Evolutionary conservation across 2,888 invertebrate genomes (phyloP), one percentile per base, ranked within the genome.

Genomic region (Eueremaeus valkanovi): DNA sequence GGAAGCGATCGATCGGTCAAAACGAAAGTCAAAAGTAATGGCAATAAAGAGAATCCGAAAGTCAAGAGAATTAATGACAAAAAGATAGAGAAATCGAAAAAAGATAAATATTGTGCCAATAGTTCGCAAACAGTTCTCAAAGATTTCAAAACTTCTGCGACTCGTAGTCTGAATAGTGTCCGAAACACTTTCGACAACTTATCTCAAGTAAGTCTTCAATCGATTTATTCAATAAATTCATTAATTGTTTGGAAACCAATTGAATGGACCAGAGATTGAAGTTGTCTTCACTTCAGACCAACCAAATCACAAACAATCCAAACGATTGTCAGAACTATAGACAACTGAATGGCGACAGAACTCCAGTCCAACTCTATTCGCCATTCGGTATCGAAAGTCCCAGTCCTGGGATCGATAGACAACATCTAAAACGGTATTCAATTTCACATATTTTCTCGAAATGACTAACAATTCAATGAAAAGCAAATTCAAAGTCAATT

Each of bases 311-410:
- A 29, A 31, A 58, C 21, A 21, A 18, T 66, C 21, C 21, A 6
- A 36, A 66, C 11, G 21, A n/a, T 18, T 27, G 21, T 13, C 33
- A 66, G 1, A 70, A 33, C 58, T 72, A 75, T 29, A 1, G 33
- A 8, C 27, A 31, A 29, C 42, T 49, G 27, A 27, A 21, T 51
- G 61, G 31, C 8, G 31, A 33, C n/a, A 29, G 31, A 55, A 75
- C 75, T 11, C 75, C 75, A 18, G 29, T 75, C 13, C 51, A 73
- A 55, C 58, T 75, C 21, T 75, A 75, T 33, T 75, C 75, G 11
- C 75, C 75, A 18, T 75, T 75, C 24, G 49, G 70, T 11, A 61
- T 75, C 51, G 75, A 75, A 33, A 68, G 61, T 68, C 75, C 75
- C 21, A 51, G 51, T 31, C 55, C 70, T 9, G 11, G 31, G 3